phyloP scores from a whole-genome alignment of 2,888 invertebrate species.

The Drosophila lutescens region DNA sequence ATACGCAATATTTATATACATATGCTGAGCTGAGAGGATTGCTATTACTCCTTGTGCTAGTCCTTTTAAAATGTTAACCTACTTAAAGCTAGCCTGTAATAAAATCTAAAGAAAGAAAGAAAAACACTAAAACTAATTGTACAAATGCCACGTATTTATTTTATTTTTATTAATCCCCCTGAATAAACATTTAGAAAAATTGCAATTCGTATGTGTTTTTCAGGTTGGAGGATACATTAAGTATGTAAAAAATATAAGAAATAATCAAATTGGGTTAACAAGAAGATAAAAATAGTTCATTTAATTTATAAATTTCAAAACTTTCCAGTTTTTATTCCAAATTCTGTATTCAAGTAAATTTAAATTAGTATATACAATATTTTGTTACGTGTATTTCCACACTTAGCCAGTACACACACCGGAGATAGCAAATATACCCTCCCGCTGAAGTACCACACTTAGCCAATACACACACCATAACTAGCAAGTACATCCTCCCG shows the following conservation, averaged over 20 bases:
- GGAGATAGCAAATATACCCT: neutral
- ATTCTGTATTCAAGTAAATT: too few species aligned
- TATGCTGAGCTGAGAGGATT: conserved; percentile 68
- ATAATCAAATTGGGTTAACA: too few species aligned
- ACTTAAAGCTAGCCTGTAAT: conserved; percentile 48
- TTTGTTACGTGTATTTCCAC: neutral
- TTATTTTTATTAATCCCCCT: conserved; percentile 36
- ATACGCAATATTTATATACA: conserved; percentile 56
- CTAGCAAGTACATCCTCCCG: too few species aligned
- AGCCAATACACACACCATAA: too few species aligned
- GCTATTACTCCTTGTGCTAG: conserved; percentile 69
- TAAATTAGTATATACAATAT: neutral
- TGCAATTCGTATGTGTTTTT: conserved; percentile 11
- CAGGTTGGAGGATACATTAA: neutral
- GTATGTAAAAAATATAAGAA: neutral
- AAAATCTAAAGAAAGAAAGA: conserved; percentile 51
- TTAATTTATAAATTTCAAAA: too few species aligned
- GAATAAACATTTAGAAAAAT: conserved; percentile 40
- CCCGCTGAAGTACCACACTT: neutral
- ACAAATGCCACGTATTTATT: conserved; percentile 57
- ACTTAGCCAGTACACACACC: neutral
- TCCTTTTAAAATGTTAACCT: conserved; percentile 63
- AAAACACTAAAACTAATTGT: conserved; percentile 63
- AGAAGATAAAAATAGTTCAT: too few species aligned
- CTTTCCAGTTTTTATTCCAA: neutral